Evolutionary conservation across 2,888 invertebrate species (phyloP), one percentile per base, ranked within the genome.

Genomic region (Chalcosyrphus nemorum): DNA sequence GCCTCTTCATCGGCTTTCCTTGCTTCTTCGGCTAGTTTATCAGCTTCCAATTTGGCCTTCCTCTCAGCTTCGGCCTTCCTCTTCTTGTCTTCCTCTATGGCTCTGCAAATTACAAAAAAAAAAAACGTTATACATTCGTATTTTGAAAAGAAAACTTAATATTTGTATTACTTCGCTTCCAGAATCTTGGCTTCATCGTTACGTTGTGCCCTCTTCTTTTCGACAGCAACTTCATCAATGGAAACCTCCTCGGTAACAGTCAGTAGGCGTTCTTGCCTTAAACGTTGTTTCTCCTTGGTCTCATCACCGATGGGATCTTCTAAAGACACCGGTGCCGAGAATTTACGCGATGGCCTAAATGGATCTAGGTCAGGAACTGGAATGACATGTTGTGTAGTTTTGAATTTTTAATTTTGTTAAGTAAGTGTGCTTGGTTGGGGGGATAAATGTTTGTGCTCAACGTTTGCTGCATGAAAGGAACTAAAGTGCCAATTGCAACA

Each of bases 331-430:
- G 93, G 93, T 81, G 92, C 92, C 90, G 94, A 93, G 92, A 95
- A 95, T 91, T 94, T 94, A 90, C 95, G 93, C 89, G 94, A 93
- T 88, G 95, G 94, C 89, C 95, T 94, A 90, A 93, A 93, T 87
- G 95, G 94, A 86, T 94, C 93, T 92, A 95, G 93, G 89, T 94
- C 93, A 87, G 93, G 93, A 93, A 93, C 90, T 88, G 88, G 61
- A 86, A 86, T 61, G 63, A 86, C 27, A 80, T 54, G 80, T 52
- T 71, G 85, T 81, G 75, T 75, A 68, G 35, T 63, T 77, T 82
- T 63, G 50, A 68, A 52, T 61, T 71, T 81, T 63, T 43, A 71
- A 57, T 70, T 75, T 72, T 56, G 45, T 45, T 47, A 41, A 65
- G 56, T 75, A 56, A 13, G 76, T 68, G 84, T 84, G 75, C 61